Conservation (phyloP, 2,113 vertebrate genomes). For the Morone chrysops region DNA sequence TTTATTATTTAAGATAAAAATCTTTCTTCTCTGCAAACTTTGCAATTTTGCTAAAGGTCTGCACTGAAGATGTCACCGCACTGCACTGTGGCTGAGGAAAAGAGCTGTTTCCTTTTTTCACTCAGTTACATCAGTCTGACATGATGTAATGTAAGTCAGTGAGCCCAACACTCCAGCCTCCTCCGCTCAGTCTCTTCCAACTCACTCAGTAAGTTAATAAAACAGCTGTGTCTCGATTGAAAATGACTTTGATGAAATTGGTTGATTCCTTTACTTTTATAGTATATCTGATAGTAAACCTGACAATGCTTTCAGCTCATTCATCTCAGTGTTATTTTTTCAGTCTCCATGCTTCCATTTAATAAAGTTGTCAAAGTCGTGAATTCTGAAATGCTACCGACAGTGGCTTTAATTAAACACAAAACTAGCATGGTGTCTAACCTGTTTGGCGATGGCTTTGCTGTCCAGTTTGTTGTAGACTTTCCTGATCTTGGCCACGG, state of each 20-base stretch:
- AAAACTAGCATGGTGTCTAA: slow-evolving; percentile 56
- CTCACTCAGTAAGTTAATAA: background rate
- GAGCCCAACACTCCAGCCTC: background rate
- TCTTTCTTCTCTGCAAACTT: slow-evolving; percentile 7
- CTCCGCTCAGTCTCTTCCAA: background rate
- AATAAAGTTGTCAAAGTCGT: background rate
- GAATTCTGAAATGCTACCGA: background rate
- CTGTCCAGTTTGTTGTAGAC: slow-evolving; percentile 98
- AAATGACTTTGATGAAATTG: background rate
- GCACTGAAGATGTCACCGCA: background rate
- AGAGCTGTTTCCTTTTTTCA: background rate
- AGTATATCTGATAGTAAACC: background rate
- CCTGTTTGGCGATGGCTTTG: slow-evolving; percentile 99
- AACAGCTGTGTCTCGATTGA: background rate
- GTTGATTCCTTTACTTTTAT: background rate
- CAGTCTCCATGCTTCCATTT: background rate
- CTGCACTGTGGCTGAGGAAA: background rate
- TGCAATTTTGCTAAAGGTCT: background rate
- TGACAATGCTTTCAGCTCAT: background rate
- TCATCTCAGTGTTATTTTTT: too few relatives aligned
- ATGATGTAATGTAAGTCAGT: slow-evolving; percentile 1
- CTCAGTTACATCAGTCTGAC: background rate
- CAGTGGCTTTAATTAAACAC: background rate
- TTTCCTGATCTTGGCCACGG: slow-evolving; percentile 96
- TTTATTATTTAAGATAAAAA: slow-evolving; percentile 9